Evolutionary conservation across 2,797 vertebrate species (phyloP).

Genomic region (Echeneis naucrates): DNA sequence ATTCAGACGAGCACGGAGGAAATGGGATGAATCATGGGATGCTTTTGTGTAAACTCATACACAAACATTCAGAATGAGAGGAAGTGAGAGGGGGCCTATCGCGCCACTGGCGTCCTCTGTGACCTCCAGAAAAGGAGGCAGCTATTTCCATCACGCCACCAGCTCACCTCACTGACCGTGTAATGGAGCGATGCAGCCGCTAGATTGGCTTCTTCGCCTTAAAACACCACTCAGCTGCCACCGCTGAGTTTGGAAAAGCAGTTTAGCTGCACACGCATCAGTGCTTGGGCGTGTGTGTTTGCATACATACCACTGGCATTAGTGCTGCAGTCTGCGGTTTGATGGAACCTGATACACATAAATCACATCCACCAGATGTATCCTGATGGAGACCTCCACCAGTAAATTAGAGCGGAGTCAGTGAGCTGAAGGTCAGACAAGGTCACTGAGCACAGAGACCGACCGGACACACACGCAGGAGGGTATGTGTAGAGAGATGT

Average conservation of each 20-base stretch:
- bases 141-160: slow-evolving; percentile 72
- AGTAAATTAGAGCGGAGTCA: slow-evolving; percentile 14
- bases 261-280: slow-evolving; percentile 41
- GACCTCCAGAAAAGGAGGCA: slow-evolving; percentile 67
- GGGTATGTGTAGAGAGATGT: too few species aligned
- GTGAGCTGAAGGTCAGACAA: not conserved
- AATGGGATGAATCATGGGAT: slow-evolving; percentile 57
- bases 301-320: slow-evolving; percentile 54
- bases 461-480: too few species aligned
- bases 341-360: slow-evolving; percentile 45
- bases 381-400: slow-evolving; percentile 34
- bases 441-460: too few species aligned
- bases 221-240: slow-evolving; percentile 58
- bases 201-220: slow-evolving; percentile 72
- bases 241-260: slow-evolving; percentile 34
- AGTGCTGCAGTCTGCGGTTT: not conserved
- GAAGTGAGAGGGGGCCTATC: slow-evolving; percentile 24
- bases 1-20: slow-evolving; percentile 47
- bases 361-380: slow-evolving; percentile 44
- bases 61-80: not conserved
- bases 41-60: slow-evolving; percentile 17
- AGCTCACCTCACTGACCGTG: slow-evolving; percentile 72
- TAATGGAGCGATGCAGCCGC: slow-evolving; percentile 72
- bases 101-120: slow-evolving; percentile 57
- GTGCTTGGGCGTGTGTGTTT: slow-evolving; percentile 47